phyloP scores from a whole-genome alignment of 2,888 invertebrate species.

The Rotaria sp. region DNA sequence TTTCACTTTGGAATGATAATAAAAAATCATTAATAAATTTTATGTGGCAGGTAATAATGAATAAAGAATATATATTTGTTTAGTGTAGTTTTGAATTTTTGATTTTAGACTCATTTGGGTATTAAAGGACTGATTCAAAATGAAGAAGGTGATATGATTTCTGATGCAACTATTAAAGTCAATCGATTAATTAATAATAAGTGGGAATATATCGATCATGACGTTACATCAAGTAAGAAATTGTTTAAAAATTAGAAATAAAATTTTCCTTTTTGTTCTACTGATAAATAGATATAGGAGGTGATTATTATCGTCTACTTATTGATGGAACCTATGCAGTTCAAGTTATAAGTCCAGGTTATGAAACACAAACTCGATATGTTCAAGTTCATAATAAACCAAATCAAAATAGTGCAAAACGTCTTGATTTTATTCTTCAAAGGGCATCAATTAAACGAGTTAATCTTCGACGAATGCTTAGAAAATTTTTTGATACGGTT shows the following conservation, averaged over 20 bases:
- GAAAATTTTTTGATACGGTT: not conserved
- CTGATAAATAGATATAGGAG: not conserved
- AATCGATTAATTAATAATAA: not conserved
- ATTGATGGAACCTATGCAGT: constrained; percentile 31
- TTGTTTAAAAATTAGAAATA: not conserved
- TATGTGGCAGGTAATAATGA: constrained; percentile 64
- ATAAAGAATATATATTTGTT: not conserved
- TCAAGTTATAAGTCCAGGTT: not conserved
- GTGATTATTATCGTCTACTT: constrained; percentile 39
- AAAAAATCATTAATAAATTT: constrained; percentile 67
- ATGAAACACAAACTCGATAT: not conserved
- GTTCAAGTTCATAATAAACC: not conserved
- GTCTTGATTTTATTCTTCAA: not conserved
- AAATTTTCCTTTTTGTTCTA: not conserved
- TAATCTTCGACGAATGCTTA: not conserved
- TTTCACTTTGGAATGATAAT: constrained; percentile 71
- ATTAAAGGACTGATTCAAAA: constrained; percentile 45
- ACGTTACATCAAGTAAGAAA: constrained; percentile 29
- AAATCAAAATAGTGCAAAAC: not conserved
- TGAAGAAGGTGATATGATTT: not conserved
- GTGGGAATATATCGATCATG: constrained; percentile 34
- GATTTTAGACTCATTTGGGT: constrained; percentile 45
- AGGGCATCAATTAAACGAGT: not conserved
- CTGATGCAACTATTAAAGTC: constrained; percentile 28
- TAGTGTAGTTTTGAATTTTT: not conserved